phyloP scores from a whole-genome alignment of 2,113 vertebrate species.

The Sebastes fasciatus region DNA sequence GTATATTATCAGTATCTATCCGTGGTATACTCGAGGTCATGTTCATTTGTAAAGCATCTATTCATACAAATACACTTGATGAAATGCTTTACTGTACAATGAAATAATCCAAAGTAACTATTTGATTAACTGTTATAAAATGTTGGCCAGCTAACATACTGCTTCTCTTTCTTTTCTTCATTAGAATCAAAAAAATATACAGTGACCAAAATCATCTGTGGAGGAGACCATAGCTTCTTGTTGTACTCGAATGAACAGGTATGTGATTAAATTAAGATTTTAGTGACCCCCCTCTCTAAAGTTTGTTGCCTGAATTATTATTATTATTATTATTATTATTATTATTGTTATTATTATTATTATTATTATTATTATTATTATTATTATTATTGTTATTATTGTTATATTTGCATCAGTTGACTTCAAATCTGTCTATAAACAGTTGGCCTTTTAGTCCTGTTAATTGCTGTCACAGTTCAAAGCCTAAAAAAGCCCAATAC shows the following conservation, averaged over 20 bases:
- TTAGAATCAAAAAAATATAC: slow-evolving; percentile 85
- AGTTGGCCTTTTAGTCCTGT: background rate
- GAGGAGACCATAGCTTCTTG: slow-evolving; percentile 96
- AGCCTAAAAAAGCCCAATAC: background rate
- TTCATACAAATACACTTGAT: background rate
- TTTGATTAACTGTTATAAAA: slow-evolving; percentile 3
- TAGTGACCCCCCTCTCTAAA: background rate
- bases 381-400: background rate
- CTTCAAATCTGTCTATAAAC: background rate
- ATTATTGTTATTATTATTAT: background rate
- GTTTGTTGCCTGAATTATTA: background rate
- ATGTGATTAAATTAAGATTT: slow-evolving; percentile 48
- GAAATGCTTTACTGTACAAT: background rate
- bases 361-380: background rate
- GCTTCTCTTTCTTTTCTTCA: slow-evolving; percentile 15
- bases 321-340: background rate
- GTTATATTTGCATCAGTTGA: background rate
- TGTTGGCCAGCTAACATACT: background rate
- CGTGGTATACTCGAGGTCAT: background rate
- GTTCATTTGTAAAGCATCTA: background rate
- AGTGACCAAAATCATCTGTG: slow-evolving; percentile 93
- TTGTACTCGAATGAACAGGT: slow-evolving; percentile 92
- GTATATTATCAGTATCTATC: background rate
- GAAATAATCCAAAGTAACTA: background rate
- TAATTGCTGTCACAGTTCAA: background rate